Base-by-base conservation (phyloP, 2,888 invertebrate genomes). In the Cheilosia vulpina region DNA sequence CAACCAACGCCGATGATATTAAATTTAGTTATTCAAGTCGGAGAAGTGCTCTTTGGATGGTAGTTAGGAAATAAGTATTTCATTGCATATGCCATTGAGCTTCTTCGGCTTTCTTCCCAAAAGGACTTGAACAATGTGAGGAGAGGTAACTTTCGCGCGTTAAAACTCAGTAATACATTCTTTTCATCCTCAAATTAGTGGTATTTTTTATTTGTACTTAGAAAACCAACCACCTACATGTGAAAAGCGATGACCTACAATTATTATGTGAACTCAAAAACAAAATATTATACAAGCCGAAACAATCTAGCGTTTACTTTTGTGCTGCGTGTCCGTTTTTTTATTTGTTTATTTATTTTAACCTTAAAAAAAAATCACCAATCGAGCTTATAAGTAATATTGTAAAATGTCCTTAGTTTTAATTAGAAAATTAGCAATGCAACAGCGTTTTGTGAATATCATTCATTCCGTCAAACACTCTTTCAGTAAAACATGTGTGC, bases 361-460 rank as follows among this genome's bases (percentile, higher is more conserved):
- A 43, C 24, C 19, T 17, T 9, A 17, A 17, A 50, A 21, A 50
- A 2, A 45, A 58, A 19, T 45, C 47, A 11, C 17, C 71, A 50
- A 50, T 45, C 68, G 43, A 45, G 45, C 27, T 27, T 62, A 62
- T 31, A 21, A 47, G 9, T 19, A 63, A 7, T 2, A 9, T 34
- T 34, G 45, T 19, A 57, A 55, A 57, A 19, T 57, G 45, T 69
- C 34, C 21, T 66, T 53, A 66, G 27, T 45, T 55, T 27, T 34
- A 69, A 53, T 55, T 62, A 69, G 38, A 60, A 55, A 62, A 60
- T 21, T 50, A 55, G 45, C 71, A 68, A 41, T 43, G 68, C 76
- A 78, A 57, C 55, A 53, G 41, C 43, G 63, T 78, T 68, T 41
- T 62, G 65, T 73, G 66, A 68, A 62, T 52, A 68, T 73, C 45